phyloP scores from a whole-genome alignment of 2,797 vertebrate species.

The Peromyscus nudipes region DNA sequence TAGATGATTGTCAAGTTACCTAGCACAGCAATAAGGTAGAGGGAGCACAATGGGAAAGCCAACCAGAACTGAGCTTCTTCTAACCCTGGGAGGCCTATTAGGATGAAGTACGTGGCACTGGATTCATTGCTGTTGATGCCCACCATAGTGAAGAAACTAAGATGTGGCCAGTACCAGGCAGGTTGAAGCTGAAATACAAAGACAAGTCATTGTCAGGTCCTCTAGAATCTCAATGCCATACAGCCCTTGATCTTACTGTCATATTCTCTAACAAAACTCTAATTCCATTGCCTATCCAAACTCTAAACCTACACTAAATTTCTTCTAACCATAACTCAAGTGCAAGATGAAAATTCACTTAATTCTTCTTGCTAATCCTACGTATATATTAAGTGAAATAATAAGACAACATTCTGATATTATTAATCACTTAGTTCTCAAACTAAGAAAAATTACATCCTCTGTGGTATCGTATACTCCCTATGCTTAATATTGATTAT shows the following conservation, averaged over 20 bases:
- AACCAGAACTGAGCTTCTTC: conserved; percentile 83
- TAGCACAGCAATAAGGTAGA: conserved; percentile 80
- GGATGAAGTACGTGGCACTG: conserved; percentile 76
- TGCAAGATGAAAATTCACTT: neutral
- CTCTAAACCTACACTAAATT: neutral
- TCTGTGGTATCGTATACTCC: neutral
- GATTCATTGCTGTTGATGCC: conserved; percentile 48
- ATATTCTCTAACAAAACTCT: conserved; percentile 32
- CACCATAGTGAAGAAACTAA: conserved; percentile 71
- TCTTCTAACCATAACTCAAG: neutral
- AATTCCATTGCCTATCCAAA: conserved; percentile 1
- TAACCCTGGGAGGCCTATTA: conserved; percentile 83
- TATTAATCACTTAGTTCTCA: conserved; percentile 24
- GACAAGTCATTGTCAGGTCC: conserved; percentile 55
- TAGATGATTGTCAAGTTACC: conserved; percentile 83
- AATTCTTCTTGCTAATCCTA: neutral
- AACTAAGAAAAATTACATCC: neutral
- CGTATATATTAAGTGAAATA: conserved; percentile 58
- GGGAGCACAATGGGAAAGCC: conserved; percentile 80
- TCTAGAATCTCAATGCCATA: neutral
- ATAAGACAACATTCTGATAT: conserved; percentile 7
- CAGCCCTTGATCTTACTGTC: neutral
- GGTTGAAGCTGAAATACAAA: conserved; percentile 73
- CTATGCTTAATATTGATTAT: neutral
- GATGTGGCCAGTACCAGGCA: neutral